phyloP scores from a whole-genome alignment of 2,797 vertebrate genomes.

The Pelodytes ibericus region DNA sequence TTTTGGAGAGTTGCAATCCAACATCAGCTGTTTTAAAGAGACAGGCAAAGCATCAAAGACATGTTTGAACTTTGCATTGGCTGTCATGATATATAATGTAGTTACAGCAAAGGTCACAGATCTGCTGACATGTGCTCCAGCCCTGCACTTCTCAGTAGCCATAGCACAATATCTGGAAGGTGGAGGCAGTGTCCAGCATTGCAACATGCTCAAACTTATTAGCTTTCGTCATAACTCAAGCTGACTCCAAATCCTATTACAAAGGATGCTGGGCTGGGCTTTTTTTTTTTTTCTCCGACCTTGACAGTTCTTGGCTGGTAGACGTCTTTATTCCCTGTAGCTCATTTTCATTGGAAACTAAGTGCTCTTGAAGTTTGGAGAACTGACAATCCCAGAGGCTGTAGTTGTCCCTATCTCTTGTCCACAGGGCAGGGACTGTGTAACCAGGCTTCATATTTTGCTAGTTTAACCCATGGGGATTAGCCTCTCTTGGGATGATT shows the following conservation, averaged over 20 bases:
- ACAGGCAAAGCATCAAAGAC: no score
- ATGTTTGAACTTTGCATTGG: no score
- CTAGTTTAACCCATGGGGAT: constrained; percentile 14
- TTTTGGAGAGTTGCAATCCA: no score
- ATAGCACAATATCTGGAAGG: constrained; percentile 40
- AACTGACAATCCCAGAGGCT: constrained; percentile 44
- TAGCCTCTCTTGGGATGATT: constrained; percentile 33
- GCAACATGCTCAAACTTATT: constrained; percentile 52
- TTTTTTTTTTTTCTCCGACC: constrained; percentile 45
- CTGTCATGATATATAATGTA: no score
- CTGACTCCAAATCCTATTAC: constrained; percentile 56
- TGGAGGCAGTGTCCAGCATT: constrained; percentile 56
- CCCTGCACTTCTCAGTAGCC: constrained; percentile 59
- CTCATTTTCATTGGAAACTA: constrained; percentile 52
- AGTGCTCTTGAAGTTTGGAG: constrained; percentile 56
- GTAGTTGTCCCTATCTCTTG: constrained; percentile 27
- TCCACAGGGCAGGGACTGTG: constrained; percentile 48
- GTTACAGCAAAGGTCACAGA: constrained; percentile 59
- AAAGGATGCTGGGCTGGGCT: constrained; percentile 44
- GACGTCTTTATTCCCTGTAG: constrained; percentile 44
- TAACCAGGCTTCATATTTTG: constrained; percentile 41
- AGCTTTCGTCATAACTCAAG: constrained; percentile 62
- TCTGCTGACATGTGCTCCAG: constrained; percentile 55
- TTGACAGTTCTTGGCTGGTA: constrained; percentile 49
- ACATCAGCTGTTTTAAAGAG: no score